Conservation (phyloP, 2,113 vertebrate species). For the Danio rerio region DNA sequence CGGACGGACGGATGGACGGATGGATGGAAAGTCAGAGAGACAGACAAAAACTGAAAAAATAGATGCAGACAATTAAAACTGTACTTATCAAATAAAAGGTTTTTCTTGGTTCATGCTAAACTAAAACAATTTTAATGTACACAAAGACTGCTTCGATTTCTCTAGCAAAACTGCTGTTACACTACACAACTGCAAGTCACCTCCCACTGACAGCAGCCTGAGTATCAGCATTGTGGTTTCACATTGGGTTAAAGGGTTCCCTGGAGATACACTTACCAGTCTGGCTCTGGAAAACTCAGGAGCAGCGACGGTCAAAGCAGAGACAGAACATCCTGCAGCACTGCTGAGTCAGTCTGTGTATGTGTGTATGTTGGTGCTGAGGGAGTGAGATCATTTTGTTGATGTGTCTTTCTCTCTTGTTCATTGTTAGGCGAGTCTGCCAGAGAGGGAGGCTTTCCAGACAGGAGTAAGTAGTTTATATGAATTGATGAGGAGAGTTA, state of each 20-base stretch:
- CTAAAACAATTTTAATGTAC: not conserved
- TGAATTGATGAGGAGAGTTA: constrained; percentile 38
- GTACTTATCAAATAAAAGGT: no score
- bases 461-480: constrained; percentile 41
- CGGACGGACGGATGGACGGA: no score
- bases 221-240: constrained; percentile 22
- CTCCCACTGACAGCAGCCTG: not conserved
- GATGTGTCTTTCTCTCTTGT: constrained; percentile 21
- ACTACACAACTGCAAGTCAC: not conserved
- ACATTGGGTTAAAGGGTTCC: constrained; percentile 23
- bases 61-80: no score
- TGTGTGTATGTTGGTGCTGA: constrained; percentile 14
- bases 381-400: constrained; percentile 35
- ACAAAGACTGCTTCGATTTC: not conserved
- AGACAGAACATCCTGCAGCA: constrained; percentile 62
- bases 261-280: constrained; percentile 18
- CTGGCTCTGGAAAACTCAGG: constrained; percentile 35
- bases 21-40: no score
- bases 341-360: constrained; percentile 23
- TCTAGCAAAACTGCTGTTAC: not conserved
- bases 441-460: constrained; percentile 22
- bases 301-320: constrained; percentile 22
- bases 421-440: constrained; percentile 8
- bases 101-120: not conserved
- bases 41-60: no score